phyloP scores from a whole-genome alignment of 2,888 invertebrate species.

The Trichogramma dendrolimi region DNA sequence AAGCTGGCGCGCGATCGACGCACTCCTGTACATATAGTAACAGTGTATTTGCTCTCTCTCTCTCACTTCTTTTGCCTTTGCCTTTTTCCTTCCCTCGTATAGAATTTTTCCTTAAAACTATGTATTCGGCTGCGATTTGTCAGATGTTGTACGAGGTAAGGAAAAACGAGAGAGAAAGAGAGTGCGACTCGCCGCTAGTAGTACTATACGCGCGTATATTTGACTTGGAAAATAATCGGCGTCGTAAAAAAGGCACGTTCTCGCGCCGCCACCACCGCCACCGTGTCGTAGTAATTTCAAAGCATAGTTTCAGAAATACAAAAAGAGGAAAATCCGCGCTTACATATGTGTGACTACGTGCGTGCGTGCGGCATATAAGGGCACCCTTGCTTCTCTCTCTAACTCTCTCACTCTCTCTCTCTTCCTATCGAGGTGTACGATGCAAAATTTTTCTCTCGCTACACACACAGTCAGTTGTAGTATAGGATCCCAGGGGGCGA shows the following conservation, averaged over 20 bases:
- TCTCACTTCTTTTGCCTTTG: not conserved
- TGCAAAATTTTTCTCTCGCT: slow-evolving; percentile 21
- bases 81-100: not conserved
- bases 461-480: not conserved
- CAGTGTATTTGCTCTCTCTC: not conserved
- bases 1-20: slow-evolving; percentile 6
- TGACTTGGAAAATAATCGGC: not conserved
- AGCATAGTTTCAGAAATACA: not conserved
- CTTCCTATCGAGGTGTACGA: slow-evolving; percentile 2
- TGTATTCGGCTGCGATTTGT: not conserved
- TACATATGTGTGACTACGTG: not conserved
- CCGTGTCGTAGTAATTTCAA: not conserved
- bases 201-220: no score
- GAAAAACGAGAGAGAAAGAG: not conserved
- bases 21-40: not conserved
- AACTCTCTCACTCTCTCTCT: not conserved
- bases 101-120: not conserved
- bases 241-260: slow-evolving; percentile 14
- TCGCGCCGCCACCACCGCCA: not conserved
- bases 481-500: slow-evolving; percentile 15
- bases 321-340: slow-evolving; percentile 3
- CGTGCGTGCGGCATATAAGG: not conserved
- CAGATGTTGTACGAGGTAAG: not conserved
- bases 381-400: slow-evolving; percentile 6
- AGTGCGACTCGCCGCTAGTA: not conserved